These are phyloP conservation scores for Polyodon spathula DNA, from an alignment of 2,113 vertebrate genomes.

Conservation along the genomic window DNA sequence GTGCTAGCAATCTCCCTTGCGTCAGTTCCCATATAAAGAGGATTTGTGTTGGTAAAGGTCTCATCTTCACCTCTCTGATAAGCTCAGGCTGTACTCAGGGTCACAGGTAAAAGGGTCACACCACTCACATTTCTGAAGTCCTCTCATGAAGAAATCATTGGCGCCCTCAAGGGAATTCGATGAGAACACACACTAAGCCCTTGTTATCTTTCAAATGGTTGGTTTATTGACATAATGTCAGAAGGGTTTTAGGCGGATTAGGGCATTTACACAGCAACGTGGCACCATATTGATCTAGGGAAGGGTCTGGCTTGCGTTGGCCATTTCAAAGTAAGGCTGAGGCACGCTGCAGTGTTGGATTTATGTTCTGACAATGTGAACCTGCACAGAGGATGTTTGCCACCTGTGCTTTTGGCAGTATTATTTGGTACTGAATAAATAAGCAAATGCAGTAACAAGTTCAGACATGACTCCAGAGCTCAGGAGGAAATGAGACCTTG, in stretches of 20 bases:
- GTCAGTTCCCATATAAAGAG: too few relatives aligned
- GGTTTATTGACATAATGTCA: constrained; percentile 20
- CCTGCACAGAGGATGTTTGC: neutral
- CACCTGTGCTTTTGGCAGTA: neutral
- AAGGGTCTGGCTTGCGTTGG: constrained; percentile 22
- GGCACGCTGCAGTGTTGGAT: constrained; percentile 25
- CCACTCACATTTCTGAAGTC: neutral
- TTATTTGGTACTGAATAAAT: too few relatives aligned
- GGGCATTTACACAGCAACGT: constrained; percentile 16
- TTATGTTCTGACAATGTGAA: neutral
- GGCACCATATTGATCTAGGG: constrained; percentile 17
- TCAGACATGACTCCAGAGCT: too few relatives aligned
- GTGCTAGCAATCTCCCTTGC: too few relatives aligned
- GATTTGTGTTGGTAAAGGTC: too few relatives aligned
- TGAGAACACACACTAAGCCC: constrained; percentile 13
- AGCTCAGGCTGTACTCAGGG: neutral
- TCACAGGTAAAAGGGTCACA: neutral
- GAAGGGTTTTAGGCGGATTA: constrained; percentile 23
- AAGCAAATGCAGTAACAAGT: too few relatives aligned
- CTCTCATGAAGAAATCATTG: neutral
- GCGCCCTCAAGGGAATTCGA: neutral
- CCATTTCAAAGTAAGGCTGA: constrained; percentile 20
- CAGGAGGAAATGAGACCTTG: too few relatives aligned
- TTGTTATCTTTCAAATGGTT: constrained; percentile 20
- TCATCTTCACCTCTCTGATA: too few relatives aligned